Conservation (phyloP, 1,140 invertebrate genomes). For the Caerostris extrusa region DNA sequence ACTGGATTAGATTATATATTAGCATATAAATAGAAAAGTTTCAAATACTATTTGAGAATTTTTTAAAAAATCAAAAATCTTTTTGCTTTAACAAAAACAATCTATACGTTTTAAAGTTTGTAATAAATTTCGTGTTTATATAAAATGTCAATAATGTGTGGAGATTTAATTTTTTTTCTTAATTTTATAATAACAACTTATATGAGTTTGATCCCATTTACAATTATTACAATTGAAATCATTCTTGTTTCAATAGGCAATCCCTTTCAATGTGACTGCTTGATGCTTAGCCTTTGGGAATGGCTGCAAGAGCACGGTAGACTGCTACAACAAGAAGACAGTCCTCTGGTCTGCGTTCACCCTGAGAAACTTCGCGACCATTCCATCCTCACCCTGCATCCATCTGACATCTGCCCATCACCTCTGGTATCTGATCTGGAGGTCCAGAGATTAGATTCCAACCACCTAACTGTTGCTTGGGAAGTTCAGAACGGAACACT, state of each 20-base stretch:
- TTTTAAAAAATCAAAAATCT: no score
- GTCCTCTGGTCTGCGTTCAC: constrained; percentile 87
- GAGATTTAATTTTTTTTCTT: no score
- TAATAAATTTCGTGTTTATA: no score
- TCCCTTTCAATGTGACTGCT: constrained; percentile 90
- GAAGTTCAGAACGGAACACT: constrained; percentile 93
- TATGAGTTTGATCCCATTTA: neutral
- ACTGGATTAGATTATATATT: no score
- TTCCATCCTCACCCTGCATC: constrained; percentile 89
- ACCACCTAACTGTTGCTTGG: constrained; percentile 92
- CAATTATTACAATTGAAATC: neutral
- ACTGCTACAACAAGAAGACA: constrained; percentile 81
- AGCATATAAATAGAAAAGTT: no score
- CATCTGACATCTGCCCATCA: constrained; percentile 90
- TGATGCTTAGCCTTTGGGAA: constrained; percentile 92
- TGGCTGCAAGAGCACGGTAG: constrained; percentile 93
- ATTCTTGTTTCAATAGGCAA: constrained; percentile 86
- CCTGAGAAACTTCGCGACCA: constrained; percentile 89
- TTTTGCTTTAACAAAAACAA: no score
- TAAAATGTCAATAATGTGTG: no score
- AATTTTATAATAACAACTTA: no score
- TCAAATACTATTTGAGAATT: no score
- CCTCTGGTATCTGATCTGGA: constrained; percentile 90
- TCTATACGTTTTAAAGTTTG: no score
- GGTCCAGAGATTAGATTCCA: constrained; percentile 93